Evolutionary conservation across 2,888 invertebrate genomes (phyloP), one percentile per base, ranked within the genome.

Genomic region (Synergus japonicus): DNA sequence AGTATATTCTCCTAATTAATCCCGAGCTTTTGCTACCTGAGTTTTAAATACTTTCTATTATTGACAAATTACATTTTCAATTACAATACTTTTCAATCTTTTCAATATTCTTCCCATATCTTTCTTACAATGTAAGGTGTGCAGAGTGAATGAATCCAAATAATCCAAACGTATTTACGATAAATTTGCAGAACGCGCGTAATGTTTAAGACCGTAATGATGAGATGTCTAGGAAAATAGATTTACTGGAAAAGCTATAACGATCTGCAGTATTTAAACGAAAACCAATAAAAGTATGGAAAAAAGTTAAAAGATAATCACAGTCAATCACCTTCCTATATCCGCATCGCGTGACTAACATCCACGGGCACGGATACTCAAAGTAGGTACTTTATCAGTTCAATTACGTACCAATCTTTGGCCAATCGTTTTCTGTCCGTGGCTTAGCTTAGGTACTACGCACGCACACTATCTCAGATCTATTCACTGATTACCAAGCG

Each of bases 381-480:
- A 73, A 54, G 29, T 73, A 73, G 54, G 69, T 49, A 73, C 49
- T 73, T 73, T 54, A 73, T 73, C 69, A 73, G 69, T 49, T 73
- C 54, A 49, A 73, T 73, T 49, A 73, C 69, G 37, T 73, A 67
- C 22, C 69, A 73, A 49, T 73, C 69, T 73, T 29, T 54, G 49
- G 29, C 15, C 29, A 73, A 54, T 73, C 69, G 49, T 37, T 73
- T 73, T 69, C 69, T 49, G 13, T 54, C 44, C 37, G 69, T n/a
- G 49, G 22, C 22, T 22, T 22, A 22, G 49, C 49, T 73, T 73
- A 37, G 49, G 60, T 60, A 10, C 60, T 60, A 60, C 22, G 60
- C 60, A 60, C 22, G 60, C 60, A 22, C 60, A 60, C 60, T 22
- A 22, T 60, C 60, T 22, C 12, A 60, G 60, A 73, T 49, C 15